phyloP scores from a whole-genome alignment of 2,888 invertebrate species.

The Crepidodera aurea region DNA sequence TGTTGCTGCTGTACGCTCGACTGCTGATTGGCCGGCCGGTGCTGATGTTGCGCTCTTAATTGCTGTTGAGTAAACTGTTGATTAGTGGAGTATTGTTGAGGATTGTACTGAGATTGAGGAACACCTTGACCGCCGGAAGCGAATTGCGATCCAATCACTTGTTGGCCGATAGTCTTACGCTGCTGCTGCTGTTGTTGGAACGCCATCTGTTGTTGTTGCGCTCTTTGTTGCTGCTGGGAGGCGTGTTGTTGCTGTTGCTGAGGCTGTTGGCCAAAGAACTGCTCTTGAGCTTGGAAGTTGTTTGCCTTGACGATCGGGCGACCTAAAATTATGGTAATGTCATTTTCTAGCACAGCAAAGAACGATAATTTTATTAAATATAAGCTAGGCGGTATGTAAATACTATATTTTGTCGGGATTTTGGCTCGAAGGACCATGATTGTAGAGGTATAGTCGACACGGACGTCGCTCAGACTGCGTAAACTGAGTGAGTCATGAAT shows the following conservation, averaged over 20 bases:
- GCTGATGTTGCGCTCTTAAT: slow-evolving; percentile 57
- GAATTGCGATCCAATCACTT: slow-evolving; percentile 32
- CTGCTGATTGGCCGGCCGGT: slow-evolving; percentile 52
- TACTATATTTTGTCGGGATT: too few relatives aligned
- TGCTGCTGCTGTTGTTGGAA: slow-evolving; percentile 25
- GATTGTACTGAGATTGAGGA: slow-evolving; percentile 47
- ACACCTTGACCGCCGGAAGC: slow-evolving; percentile 35
- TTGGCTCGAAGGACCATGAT: too few relatives aligned
- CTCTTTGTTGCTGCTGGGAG: slow-evolving; percentile 37
- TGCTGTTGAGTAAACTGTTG: slow-evolving; percentile 52
- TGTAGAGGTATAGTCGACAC: too few relatives aligned
- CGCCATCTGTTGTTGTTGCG: slow-evolving; percentile 36
- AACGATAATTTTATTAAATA: not conserved
- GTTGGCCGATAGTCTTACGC: slow-evolving; percentile 22
- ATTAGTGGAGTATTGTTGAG: slow-evolving; percentile 43
- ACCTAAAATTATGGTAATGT: slow-evolving; percentile 51
- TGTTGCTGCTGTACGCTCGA: slow-evolving; percentile 40
- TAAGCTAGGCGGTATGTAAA: not conserved
- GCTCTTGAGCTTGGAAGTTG: slow-evolving; percentile 57
- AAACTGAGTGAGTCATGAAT: too few relatives aligned
- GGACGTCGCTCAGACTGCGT: too few relatives aligned
- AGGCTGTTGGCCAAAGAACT: slow-evolving; percentile 57
- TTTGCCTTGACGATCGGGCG: slow-evolving; percentile 69
- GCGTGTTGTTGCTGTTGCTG: slow-evolving; percentile 43
- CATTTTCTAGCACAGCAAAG: not conserved